phyloP scores from a whole-genome alignment of 2,888 invertebrate genomes.

The Volucella zonaria region DNA sequence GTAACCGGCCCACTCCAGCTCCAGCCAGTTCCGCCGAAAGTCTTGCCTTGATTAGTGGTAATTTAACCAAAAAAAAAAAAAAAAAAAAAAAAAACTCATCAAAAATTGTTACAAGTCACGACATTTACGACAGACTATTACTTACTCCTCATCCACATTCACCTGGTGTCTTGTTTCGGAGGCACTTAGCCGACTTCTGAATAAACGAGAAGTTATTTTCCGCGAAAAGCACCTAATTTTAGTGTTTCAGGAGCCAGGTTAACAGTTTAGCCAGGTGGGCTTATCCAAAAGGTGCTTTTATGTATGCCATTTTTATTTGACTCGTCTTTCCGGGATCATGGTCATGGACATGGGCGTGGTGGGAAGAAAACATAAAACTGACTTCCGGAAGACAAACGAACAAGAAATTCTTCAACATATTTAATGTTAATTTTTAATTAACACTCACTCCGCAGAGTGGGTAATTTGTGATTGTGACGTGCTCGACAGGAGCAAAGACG shows the following conservation, averaged over 20 bases:
- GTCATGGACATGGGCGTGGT: constrained; percentile 53
- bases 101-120: constrained; percentile 64
- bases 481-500: background rate
- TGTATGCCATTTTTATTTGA: constrained; percentile 23
- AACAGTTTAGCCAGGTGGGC: background rate
- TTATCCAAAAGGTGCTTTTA: constrained; percentile 26
- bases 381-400: constrained; percentile 45
- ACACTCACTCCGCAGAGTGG: constrained; percentile 26
- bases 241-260: background rate
- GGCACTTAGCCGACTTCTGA: constrained; percentile 55
- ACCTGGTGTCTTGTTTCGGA: background rate
- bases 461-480: constrained; percentile 57
- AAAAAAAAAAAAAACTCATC: constrained; percentile 51
- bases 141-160: background rate
- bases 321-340: constrained; percentile 13
- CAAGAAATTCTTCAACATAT: constrained; percentile 53
- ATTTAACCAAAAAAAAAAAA: constrained; percentile 46
- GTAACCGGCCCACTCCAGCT: background rate
- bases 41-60: constrained; percentile 53
- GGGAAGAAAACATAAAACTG: constrained; percentile 28
- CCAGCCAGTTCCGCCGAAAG: background rate
- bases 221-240: constrained; percentile 56
- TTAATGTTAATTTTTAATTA: constrained; percentile 70
- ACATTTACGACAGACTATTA: constrained; percentile 63
- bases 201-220: constrained; percentile 54